Base-by-base conservation (phyloP, 1,140 invertebrate species). In the Listronotus oregonensis region DNA sequence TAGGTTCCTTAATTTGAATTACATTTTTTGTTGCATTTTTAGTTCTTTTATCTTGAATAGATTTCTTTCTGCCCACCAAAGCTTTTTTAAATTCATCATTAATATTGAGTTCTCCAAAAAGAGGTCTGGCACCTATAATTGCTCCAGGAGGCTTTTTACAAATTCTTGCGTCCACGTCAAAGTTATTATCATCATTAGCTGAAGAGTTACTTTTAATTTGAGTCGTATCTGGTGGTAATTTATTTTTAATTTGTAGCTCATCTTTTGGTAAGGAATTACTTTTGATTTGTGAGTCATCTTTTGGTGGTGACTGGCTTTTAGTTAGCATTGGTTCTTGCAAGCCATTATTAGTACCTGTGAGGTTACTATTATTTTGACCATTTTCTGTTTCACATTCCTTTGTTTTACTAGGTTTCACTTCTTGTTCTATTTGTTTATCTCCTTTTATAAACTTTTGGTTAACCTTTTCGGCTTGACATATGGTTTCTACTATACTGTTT, bases 31-130 rank as follows among this genome's bases (percentile, higher is more conserved):
- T 43, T 2, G 60, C 40, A 42, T 74, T 67, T 39, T 66, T 63
- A 32, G 56, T 61, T 51, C 65, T 51, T 58, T 59, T 70, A 8
- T 52, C 59, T 56, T 68, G 55, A 27, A 69, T 56, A 1, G 72
- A 71, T 57, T 73, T 72, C 43, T 74, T 70, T 18, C 70, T 70
- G 8, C 69, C 69, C 57, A 69, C 68, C 11, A 79, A 60, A 4
- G 77, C 76, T 72, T 78, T 78, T 59, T 76, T 73, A 49, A 79
- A 75, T 69, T 78, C 77, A 21, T 64, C 63, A 54, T 78, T 79
- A 21, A 78, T 76, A 49, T 78, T 72, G 7, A 74, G 15, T 67
- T 74, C 71, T 0, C 78, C 75, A 64, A 78, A 79, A 12, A 81
- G 51, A 0, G 79, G 79, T 56, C 75, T 70, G 0, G 79, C 79